Evolutionary conservation across 2,797 vertebrate genomes (phyloP).

Genomic region (Orientallactaga sibirica): DNA sequence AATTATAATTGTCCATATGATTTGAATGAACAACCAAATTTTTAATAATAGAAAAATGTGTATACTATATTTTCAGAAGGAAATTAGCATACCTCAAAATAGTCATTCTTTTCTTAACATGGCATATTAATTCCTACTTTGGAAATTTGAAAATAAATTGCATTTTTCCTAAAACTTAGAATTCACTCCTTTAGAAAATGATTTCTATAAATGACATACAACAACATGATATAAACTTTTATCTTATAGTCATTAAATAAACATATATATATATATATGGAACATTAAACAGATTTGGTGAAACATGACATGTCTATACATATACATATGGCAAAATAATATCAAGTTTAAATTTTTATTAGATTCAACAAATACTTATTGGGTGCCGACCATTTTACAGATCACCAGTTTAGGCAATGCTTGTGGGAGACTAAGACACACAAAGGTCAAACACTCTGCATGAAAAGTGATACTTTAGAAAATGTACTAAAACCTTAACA

Average conservation of each 20-base stretch:
- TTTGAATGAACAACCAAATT: conserved; percentile 70
- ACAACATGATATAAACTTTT: conserved; percentile 69
- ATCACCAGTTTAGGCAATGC: not conserved
- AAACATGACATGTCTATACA: conserved; percentile 43
- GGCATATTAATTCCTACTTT: conserved; percentile 69
- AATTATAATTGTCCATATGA: conserved; percentile 76
- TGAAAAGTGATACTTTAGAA: conserved; percentile 67
- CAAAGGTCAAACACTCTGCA: conserved; percentile 61
- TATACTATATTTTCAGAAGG: conserved; percentile 52
- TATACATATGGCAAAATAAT: conserved; percentile 60
- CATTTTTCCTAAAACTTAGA: conserved; percentile 74
- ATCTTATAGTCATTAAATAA: conserved; percentile 75
- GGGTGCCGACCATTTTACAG: conserved; percentile 49
- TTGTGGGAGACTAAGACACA: conserved; percentile 62
- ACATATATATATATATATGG: conserved; percentile 74
- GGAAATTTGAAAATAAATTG: conserved; percentile 74
- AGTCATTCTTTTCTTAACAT: conserved; percentile 75
- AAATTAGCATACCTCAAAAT: conserved; percentile 76
- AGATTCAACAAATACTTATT: conserved; percentile 56
- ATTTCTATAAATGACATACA: conserved; percentile 77
- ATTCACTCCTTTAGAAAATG: conserved; percentile 77
- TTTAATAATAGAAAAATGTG: conserved; percentile 65
- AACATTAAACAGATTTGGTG: conserved; percentile 66
- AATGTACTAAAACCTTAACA: conserved; percentile 74
- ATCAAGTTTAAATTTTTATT: conserved; percentile 40